Evolutionary conservation across 2,888 invertebrate genomes (phyloP).

Genomic region (Pollenia amentaria): DNA sequence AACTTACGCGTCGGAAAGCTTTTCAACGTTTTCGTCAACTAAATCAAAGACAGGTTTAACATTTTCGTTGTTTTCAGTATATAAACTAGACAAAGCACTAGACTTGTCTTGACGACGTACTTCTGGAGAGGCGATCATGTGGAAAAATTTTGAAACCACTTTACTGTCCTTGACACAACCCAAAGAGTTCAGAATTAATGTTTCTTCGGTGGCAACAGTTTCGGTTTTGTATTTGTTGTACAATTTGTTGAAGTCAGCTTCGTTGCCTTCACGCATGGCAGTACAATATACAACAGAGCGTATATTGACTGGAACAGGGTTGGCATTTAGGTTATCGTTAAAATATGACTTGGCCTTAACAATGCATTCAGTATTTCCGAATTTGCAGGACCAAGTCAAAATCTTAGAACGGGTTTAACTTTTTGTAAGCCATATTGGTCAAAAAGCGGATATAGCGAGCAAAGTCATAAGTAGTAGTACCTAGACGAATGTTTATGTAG

Average conservation of each 20-base stretch:
- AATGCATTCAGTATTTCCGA: slow-evolving; percentile 87
- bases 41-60: slow-evolving; percentile 86
- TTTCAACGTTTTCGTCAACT: slow-evolving; percentile 80
- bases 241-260: slow-evolving; percentile 88
- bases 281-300: slow-evolving; percentile 91
- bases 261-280: slow-evolving; percentile 88
- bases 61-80: slow-evolving; percentile 86
- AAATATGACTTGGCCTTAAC: slow-evolving; percentile 84
- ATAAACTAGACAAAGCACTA: slow-evolving; percentile 84
- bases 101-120: slow-evolving; percentile 83
- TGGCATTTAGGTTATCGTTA: slow-evolving; percentile 72
- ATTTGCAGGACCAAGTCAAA: slow-evolving; percentile 88
- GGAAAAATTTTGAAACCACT: slow-evolving; percentile 86
- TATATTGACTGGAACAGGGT: slow-evolving; percentile 87
- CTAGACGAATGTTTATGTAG: slow-evolving; percentile 82
- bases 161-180: slow-evolving; percentile 87
- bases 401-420: slow-evolving; percentile 87
- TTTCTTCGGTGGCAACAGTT: slow-evolving; percentile 89
- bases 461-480: slow-evolving; percentile 78
- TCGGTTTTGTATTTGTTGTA: slow-evolving; percentile 87
- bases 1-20: slow-evolving; percentile 80
- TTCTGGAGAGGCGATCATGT: slow-evolving; percentile 84
- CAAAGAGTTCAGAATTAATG: slow-evolving; percentile 87
- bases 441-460: slow-evolving; percentile 84
- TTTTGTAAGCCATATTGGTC: slow-evolving; percentile 85